Percentiles rank a stretch among this genome's conserved stretches.
Evolutionary conservation across 2,888 invertebrate genomes (phyloP).

Genomic region (Dasypogon diadema): DNA sequence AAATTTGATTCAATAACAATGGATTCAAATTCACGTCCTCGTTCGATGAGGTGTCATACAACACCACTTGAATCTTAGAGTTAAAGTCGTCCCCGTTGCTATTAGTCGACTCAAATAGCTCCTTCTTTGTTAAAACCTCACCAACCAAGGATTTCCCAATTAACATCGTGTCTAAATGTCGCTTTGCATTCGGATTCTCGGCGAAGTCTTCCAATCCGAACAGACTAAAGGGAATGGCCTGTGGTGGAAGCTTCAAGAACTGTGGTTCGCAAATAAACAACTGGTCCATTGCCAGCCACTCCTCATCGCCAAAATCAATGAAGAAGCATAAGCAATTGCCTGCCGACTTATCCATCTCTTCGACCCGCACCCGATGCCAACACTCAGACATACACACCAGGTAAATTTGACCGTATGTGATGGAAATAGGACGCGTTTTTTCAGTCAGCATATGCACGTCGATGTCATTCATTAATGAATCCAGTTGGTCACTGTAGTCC

Average conservation of each 20-base stretch:
- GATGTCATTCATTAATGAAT: constrained; percentile 71
- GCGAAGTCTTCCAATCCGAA: constrained; percentile 77
- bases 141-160: constrained; percentile 73
- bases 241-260: constrained; percentile 77
- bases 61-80: constrained; percentile 70
- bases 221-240: constrained; percentile 79
- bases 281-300: constrained; percentile 70
- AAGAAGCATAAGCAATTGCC: constrained; percentile 73
- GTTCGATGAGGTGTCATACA: constrained; percentile 76
- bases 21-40: constrained; percentile 77
- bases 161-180: constrained; percentile 67
- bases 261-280: constrained; percentile 75
- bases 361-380: constrained; percentile 73
- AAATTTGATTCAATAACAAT: constrained; percentile 72
- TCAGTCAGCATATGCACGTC: constrained; percentile 65
- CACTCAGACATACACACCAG: constrained; percentile 69
- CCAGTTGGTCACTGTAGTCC: constrained; percentile 73
- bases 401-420: constrained; percentile 64
- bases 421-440: constrained; percentile 60
- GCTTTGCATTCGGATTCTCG: constrained; percentile 66
- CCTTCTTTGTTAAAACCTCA: constrained; percentile 68
- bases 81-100: constrained; percentile 52
- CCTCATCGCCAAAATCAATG: constrained; percentile 82
- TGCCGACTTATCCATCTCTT: constrained; percentile 68
- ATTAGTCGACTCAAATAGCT: constrained; percentile 59